Evolutionary conservation across 2,888 invertebrate species (phyloP).

Genomic region (Drosophila aldrichi): DNA sequence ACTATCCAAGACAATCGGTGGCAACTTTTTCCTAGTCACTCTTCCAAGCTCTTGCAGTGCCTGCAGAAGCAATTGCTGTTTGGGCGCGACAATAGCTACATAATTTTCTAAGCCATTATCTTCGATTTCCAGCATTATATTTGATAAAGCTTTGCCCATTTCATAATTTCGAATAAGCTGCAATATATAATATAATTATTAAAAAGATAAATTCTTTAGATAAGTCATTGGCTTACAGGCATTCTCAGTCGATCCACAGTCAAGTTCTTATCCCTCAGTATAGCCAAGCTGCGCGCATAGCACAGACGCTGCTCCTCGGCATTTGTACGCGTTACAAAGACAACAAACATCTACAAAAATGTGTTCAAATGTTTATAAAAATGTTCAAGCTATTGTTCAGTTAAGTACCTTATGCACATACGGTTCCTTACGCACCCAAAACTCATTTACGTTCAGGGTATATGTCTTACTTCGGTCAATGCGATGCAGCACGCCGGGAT

Average conservation of each 20-base stretch:
- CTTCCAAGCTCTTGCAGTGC: slow-evolving; percentile 22
- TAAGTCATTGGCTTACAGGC: slow-evolving; percentile 19
- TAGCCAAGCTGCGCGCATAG: slow-evolving; percentile 42
- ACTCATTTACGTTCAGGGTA: slow-evolving; percentile 40
- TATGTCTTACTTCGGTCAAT: slow-evolving; percentile 43
- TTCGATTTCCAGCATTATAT: slow-evolving; percentile 49
- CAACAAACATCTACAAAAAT: not conserved
- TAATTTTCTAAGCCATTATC: slow-evolving; percentile 44
- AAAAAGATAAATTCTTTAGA: not conserved
- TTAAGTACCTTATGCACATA: slow-evolving; percentile 45
- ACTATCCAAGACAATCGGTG: slow-evolving; percentile 28
- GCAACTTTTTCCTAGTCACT: slow-evolving; percentile 21
- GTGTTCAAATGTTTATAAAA: not conserved
- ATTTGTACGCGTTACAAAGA: slow-evolving; percentile 41
- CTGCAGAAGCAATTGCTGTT: slow-evolving; percentile 1
- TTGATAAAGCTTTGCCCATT: slow-evolving; percentile 32
- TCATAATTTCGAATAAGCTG: slow-evolving; percentile 35
- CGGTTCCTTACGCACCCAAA: slow-evolving; percentile 45
- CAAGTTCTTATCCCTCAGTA: not conserved
- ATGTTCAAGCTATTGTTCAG: not conserved
- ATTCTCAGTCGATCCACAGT: slow-evolving; percentile 9
- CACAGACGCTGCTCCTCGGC: slow-evolving; percentile 50
- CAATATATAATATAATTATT: not conserved
- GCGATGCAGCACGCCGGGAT: slow-evolving; percentile 49
- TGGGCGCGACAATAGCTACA: slow-evolving; percentile 38